A percentile compares a stretch with the other conserved stretches of the same genome.
Conservation (phyloP, 2,888 invertebrate genomes). For the Eupithecia subfuscata region DNA sequence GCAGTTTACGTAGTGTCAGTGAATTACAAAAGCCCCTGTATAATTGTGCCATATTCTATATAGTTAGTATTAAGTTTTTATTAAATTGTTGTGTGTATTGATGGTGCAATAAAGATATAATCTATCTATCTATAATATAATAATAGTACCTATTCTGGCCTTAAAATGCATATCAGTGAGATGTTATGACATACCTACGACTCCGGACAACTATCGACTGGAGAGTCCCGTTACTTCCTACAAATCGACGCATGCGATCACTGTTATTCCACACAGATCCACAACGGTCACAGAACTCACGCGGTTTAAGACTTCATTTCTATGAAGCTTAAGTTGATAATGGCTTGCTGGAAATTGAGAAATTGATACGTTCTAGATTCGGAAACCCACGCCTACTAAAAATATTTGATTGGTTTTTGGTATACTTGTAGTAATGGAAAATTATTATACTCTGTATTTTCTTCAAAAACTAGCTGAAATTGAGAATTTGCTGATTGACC, state of each 20-base stretch:
- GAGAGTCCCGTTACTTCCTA: slow-evolving; percentile 78
- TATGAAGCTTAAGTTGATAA: slow-evolving; percentile 22
- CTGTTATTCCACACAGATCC: slow-evolving; percentile 35
- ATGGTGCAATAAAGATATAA: no score
- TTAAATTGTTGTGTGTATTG: no score
- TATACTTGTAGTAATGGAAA: neutral
- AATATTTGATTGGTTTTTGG: slow-evolving; percentile 13
- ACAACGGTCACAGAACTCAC: slow-evolving; percentile 30
- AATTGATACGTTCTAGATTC: slow-evolving; percentile 12
- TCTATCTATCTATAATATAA: no score
- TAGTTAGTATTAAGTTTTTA: no score
- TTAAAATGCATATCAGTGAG: slow-evolving; percentile 27
- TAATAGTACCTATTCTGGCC: no score
- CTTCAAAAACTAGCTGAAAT: no score
- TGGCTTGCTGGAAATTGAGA: slow-evolving; percentile 5
- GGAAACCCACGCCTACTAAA: slow-evolving; percentile 11
- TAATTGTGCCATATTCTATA: no score
- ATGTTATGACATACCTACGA: slow-evolving; percentile 37
- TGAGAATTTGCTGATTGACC: no score
- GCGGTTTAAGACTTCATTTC: slow-evolving; percentile 11
- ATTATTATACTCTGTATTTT: neutral
- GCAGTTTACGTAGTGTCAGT: no score
- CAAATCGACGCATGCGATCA: slow-evolving; percentile 72
- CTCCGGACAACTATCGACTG: slow-evolving; percentile 61
- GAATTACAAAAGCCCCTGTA: no score